Conservation (phyloP, 1,140 invertebrate genomes). For the Cheumatopsyche charites region DNA sequence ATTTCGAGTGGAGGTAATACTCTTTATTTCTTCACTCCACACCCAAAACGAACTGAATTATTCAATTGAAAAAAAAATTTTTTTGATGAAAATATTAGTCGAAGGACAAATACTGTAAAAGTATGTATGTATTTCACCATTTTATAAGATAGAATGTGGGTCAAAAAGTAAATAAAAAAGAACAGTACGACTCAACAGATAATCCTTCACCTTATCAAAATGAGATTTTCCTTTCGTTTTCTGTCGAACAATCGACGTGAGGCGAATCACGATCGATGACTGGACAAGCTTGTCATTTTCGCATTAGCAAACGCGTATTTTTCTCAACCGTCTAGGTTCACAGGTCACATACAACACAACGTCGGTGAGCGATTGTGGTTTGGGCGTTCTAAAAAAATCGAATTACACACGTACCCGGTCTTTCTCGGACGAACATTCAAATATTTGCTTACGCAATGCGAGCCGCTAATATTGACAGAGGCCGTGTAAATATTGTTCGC, state of each 20-base stretch:
- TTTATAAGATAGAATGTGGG: no score
- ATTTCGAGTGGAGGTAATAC: no score
- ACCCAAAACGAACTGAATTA: no score
- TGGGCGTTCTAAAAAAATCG: slow-evolving; percentile 10
- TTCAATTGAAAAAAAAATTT: no score
- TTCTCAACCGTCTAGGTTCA: not conserved
- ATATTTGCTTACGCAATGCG: slow-evolving; percentile 27
- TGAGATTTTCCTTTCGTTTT: slow-evolving; percentile 19
- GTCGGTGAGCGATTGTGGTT: slow-evolving; percentile 16
- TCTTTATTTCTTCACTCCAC: no score
- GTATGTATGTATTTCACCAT: no score
- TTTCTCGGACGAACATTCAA: slow-evolving; percentile 18
- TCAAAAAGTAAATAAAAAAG: slow-evolving; percentile 12
- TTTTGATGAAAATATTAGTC: no score
- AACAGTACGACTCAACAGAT: not conserved
- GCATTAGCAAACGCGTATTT: not conserved
- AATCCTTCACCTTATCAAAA: no score
- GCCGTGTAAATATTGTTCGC: slow-evolving; percentile 29
- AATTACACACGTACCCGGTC: not conserved
- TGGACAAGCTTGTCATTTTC: not conserved
- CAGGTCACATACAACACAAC: not conserved
- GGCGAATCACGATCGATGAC: slow-evolving; percentile 28
- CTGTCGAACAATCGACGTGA: slow-evolving; percentile 12
- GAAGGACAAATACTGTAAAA: no score
- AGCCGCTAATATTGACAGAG: slow-evolving; percentile 26